phyloP scores from a whole-genome alignment of 2,888 invertebrate species.

The Caenorhabditis sp. region DNA sequence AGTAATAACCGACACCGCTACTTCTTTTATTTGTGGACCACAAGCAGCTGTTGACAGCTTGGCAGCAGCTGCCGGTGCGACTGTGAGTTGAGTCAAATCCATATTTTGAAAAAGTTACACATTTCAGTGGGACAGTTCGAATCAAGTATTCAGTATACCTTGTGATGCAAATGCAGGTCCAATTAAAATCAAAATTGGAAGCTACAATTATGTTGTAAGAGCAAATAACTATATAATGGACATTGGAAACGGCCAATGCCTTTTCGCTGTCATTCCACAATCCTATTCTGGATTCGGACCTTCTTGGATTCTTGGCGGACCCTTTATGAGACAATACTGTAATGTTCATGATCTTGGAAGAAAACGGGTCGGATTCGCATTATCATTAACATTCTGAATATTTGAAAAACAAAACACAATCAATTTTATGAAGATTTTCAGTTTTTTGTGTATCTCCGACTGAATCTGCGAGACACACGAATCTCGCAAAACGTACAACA shows the following conservation, averaged over 20 bases:
- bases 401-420: background rate
- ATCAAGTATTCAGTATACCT: conserved; percentile 35
- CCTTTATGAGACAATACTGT: conserved; percentile 16
- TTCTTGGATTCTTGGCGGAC: conserved; percentile 11
- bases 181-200: conserved; percentile 29
- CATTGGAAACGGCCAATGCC: conserved; percentile 6
- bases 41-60: conserved; percentile 30
- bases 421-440: too few species aligned
- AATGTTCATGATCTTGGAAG: conserved; percentile 12
- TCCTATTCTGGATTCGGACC: conserved; percentile 11
- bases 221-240: conserved; percentile 34
- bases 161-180: conserved; percentile 26
- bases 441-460: too few species aligned
- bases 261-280: conserved; percentile 9
- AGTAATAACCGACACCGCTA: conserved; percentile 49
- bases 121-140: conserved; percentile 28
- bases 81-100: conserved; percentile 8
- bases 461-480: too few species aligned
- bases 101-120: background rate
- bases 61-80: conserved; percentile 48
- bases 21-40: conserved; percentile 45
- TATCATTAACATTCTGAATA: background rate
- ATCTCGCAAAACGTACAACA: too few species aligned
- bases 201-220: conserved; percentile 19
- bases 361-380: conserved; percentile 8